phyloP scores from a whole-genome alignment of 2,797 vertebrate species.

The Passerculus sandwichensis region DNA sequence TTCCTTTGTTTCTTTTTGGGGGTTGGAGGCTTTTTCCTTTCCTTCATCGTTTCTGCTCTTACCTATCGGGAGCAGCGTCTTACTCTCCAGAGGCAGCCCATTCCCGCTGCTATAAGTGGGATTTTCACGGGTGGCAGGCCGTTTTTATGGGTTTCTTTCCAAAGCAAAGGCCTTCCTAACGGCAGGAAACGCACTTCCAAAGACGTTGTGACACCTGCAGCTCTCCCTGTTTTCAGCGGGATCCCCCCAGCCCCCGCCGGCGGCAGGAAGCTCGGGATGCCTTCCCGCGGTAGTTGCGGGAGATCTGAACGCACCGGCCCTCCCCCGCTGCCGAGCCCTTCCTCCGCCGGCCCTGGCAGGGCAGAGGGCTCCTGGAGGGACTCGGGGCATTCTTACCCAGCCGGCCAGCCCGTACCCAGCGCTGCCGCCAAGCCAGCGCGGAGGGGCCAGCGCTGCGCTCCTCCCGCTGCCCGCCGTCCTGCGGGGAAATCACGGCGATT shows the following conservation, averaged over 20 bases:
- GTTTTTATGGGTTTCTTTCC: background rate
- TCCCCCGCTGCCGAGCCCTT: background rate
- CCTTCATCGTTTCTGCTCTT: background rate
- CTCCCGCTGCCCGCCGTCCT: no score
- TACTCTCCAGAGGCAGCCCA: no score
- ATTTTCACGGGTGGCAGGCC: background rate
- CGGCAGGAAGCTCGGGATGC: background rate
- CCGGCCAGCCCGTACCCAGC: background rate
- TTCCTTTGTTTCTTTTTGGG: background rate
- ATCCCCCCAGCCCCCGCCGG: background rate
- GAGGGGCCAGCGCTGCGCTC: fast-evolving
- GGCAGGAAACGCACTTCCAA: background rate
- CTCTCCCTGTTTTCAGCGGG: background rate
- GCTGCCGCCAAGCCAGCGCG: background rate
- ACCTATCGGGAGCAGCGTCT: background rate
- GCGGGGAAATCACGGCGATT: background rate
- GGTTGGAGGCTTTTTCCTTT: fast-evolving
- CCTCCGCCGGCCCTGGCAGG: no score
- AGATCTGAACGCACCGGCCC: background rate
- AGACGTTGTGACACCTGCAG: background rate
- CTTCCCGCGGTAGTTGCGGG: background rate
- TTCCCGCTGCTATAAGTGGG: background rate
- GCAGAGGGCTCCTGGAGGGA: background rate
- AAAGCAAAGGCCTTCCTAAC: background rate
- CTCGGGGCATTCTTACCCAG: background rate